A percentile compares a stretch with the other conserved stretches of the same genome.
phyloP scores from a whole-genome alignment of 2,888 invertebrate genomes.

The Drosophila nigricruria region DNA sequence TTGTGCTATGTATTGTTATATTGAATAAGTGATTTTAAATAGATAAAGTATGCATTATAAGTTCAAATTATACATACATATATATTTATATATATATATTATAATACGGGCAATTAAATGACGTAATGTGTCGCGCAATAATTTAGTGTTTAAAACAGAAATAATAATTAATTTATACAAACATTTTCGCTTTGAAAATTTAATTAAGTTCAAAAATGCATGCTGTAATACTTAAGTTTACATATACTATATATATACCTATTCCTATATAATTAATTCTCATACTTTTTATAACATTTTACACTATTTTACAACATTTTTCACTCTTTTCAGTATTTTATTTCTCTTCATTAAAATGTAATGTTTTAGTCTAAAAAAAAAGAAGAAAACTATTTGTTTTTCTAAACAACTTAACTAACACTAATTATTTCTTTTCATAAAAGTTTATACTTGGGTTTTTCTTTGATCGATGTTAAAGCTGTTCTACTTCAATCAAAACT shows the following conservation, averaged over 20 bases:
- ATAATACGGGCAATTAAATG: background rate
- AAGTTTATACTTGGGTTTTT: background rate
- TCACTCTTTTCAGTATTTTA: too few relatives aligned
- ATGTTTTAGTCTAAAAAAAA: too few relatives aligned
- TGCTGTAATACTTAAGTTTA: background rate
- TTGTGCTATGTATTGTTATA: background rate
- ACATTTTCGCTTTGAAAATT: background rate
- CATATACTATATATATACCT: background rate
- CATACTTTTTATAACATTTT: too few relatives aligned
- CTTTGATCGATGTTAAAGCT: background rate
- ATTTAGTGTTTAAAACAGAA: background rate
- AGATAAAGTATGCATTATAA: background rate
- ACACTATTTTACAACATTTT: too few relatives aligned
- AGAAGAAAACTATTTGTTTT: too few relatives aligned
- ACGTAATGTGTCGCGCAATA: background rate
- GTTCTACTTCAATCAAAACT: background rate
- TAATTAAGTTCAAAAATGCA: background rate
- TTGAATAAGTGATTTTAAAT: background rate
- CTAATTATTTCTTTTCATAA: background rate
- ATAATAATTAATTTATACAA: background rate
- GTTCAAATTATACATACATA: background rate
- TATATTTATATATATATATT: background rate
- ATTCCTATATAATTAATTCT: background rate
- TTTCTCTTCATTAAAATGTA: too few relatives aligned
- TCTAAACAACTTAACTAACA: background rate